Evolutionary conservation across 2,113 vertebrate species (phyloP), one percentile per base, ranked within the genome.

Genomic region (Cyanoliseus patagonus): DNA sequence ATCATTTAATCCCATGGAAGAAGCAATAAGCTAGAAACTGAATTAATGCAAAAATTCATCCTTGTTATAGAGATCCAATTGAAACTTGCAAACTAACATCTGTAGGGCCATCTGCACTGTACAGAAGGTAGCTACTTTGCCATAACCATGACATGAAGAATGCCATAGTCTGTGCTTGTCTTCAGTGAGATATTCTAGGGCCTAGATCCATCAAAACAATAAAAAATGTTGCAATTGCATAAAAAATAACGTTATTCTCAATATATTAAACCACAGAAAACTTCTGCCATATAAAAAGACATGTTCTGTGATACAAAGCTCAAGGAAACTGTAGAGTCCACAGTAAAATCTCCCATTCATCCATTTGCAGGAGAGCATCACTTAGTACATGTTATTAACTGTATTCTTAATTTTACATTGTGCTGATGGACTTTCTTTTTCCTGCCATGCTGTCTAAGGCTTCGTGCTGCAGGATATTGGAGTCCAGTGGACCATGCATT

Each of bases 281-380:
- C 44, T 27, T 41, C 24, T 57, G 68, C 17, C 15, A 3, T 22
- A 31, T 51, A 25, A 55, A 81, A 89, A 91, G 14, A 25, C 1
- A 1, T 7, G 9, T 7, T 82, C 9, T 39, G 7, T 61, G 18
- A 62, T 6, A 84, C 17, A 81, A 63, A 82, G 35, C 28, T 82
- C 39, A 63, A 68, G 83, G 51, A 59, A 82, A 84, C 8, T 51
- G 51, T 75, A 42, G 8, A 70, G 10, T 30, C 24, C 11, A 7
- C 33, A 27, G 31, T 46, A 78, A 76, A 92, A 47, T 61, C 13
- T 15, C 18, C 7, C 8, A 27, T 89, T 61, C 61, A 84, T 61
- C 39, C n/a, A 46, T 30, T 42, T 66, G 3, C 41, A 66, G 20
- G n/a, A 66, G 0, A 84, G 0, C 7, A 61, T 44, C 6, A 0